A percentile compares a stretch with the other conserved stretches of the same genome.
Evolutionary conservation across 1,140 invertebrate species (phyloP).

Genomic region (Chlorops oryzae): DNA sequence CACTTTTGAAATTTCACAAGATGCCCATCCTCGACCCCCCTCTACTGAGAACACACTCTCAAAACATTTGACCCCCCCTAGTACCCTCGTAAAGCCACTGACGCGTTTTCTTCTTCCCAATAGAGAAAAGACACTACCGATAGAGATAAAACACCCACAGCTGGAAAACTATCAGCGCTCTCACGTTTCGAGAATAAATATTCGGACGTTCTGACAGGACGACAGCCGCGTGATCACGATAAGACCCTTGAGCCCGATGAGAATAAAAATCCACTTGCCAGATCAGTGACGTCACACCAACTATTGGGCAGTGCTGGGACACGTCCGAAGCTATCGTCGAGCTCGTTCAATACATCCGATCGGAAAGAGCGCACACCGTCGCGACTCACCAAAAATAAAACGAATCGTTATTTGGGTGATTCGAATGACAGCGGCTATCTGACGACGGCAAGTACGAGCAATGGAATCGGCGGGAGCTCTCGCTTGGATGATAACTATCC

Average conservation of each 20-base stretch:
- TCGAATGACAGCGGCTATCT: conserved; percentile 32
- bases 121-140: conserved; percentile 17
- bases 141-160: conserved; percentile 42
- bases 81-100: too few relatives aligned
- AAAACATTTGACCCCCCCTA: too few relatives aligned
- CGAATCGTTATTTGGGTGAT: conserved; percentile 17
- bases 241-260: conserved; percentile 60
- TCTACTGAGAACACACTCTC: too few relatives aligned
- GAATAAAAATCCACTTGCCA: conserved; percentile 47
- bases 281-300: conserved; percentile 60
- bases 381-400: conserved; percentile 20
- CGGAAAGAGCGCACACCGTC: conserved; percentile 45
- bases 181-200: conserved; percentile 69
- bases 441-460: conserved; percentile 33
- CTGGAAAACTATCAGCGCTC: conserved; percentile 49
- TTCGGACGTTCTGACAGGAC: conserved; percentile 60
- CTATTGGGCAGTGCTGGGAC: conserved; percentile 55
- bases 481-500: conserved; percentile 39
- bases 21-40: too few relatives aligned
- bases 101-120: neutral
- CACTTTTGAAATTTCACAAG: too few relatives aligned
- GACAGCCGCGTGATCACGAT: conserved; percentile 55
- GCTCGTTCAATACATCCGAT: conserved; percentile 35
- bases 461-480: conserved; percentile 17
- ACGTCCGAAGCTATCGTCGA: conserved; percentile 50